phyloP scores from a whole-genome alignment of 1,140 invertebrate species.

The Metaphire vulgaris region DNA sequence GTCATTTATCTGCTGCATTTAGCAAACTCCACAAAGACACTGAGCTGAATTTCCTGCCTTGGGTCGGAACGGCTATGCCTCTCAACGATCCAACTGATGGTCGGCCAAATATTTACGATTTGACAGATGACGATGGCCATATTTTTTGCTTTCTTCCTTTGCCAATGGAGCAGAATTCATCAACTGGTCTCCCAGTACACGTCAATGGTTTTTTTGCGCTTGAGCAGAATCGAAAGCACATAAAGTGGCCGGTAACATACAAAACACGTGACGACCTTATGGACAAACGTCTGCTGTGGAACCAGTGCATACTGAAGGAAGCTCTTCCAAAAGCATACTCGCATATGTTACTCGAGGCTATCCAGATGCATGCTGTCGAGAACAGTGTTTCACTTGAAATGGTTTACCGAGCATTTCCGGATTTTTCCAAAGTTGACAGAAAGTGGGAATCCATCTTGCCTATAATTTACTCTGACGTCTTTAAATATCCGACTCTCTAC shows the following conservation, averaged over 20 bases:
- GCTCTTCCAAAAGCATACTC: constrained; percentile 29
- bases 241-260: constrained; percentile 33
- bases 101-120: background rate
- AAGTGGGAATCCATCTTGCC: constrained; percentile 24
- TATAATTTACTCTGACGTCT: constrained; percentile 23
- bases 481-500: constrained; percentile 19
- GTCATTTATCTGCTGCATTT: constrained; percentile 27
- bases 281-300: constrained; percentile 40
- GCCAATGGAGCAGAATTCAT: constrained; percentile 30
- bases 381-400: background rate
- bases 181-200: constrained; percentile 41
- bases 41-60: constrained; percentile 34
- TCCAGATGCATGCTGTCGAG: constrained; percentile 3
- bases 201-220: constrained; percentile 46
- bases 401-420: constrained; percentile 30
- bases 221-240: constrained; percentile 40
- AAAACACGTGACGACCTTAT: constrained; percentile 30
- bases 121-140: constrained; percentile 32
- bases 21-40: constrained; percentile 25
- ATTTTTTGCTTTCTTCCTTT: constrained; percentile 47
- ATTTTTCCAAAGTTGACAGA: constrained; percentile 22
- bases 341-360: constrained; percentile 20
- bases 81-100: constrained; percentile 6
- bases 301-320: constrained; percentile 37
- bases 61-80: constrained; percentile 39